Percentiles rank a stretch among this genome's conserved stretches.
These are phyloP conservation scores for Sterrhoptilus dennistouni DNA, from an alignment of 2,113 vertebrate species.

Conservation along the genomic window DNA sequence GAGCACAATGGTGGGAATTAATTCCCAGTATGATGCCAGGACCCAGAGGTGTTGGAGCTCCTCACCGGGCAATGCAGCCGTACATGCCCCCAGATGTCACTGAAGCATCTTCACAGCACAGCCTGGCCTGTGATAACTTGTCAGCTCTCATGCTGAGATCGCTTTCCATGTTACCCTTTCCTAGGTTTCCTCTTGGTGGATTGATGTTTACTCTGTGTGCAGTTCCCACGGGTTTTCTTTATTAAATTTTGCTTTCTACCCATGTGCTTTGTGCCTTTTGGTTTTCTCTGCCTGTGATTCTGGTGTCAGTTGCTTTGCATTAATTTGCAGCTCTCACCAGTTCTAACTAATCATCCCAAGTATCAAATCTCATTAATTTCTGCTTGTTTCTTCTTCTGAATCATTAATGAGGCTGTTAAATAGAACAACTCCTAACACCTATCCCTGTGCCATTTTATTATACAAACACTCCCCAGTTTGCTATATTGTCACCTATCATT, in stretches of 20 bases:
- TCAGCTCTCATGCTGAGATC: neutral
- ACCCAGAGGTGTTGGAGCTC: too few species aligned
- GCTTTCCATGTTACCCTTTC: neutral
- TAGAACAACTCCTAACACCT: neutral
- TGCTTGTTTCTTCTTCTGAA: neutral
- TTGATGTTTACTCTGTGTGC: neutral
- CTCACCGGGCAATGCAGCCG: accelerated
- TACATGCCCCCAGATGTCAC: accelerated
- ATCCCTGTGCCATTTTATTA: neutral
- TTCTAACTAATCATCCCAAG: neutral
- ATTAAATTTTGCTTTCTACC: neutral
- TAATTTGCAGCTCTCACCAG: neutral
- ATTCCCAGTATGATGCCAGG: neutral
- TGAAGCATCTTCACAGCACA: neutral
- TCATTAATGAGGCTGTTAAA: neutral
- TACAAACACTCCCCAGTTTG: neutral
- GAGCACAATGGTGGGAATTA: accelerated
- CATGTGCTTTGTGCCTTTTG: accelerated
- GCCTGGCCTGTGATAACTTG: too few species aligned
- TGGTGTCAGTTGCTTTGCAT: neutral
- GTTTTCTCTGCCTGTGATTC: neutral
- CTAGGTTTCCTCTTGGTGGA: neutral
- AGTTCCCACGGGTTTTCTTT: neutral
- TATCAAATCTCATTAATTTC: neutral
- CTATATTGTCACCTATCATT: neutral